Conservation (phyloP, 2,113 vertebrate genomes). For the Mohoua ochrocephala region DNA sequence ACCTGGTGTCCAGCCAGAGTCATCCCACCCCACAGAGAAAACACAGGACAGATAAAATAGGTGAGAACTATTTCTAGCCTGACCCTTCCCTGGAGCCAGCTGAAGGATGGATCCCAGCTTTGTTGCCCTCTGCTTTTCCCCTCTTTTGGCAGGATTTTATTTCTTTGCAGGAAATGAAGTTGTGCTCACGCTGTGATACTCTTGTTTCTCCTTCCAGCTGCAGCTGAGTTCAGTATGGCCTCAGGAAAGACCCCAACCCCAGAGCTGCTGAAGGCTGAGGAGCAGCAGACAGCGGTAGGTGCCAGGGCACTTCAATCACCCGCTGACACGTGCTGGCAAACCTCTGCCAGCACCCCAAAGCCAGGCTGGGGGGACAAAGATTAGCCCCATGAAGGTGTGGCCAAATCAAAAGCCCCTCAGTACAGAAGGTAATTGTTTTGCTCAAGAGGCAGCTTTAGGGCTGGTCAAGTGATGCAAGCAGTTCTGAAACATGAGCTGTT, state of each 20-base stretch:
- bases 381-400: background rate
- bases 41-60: background rate
- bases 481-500: background rate
- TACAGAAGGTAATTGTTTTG: background rate
- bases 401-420: background rate
- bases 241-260: background rate
- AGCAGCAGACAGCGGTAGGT: conserved; percentile 42
- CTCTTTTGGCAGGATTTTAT: background rate
- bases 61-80: background rate
- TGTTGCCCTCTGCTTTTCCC: background rate
- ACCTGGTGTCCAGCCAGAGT: background rate
- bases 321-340: background rate
- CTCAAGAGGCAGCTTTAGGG: background rate
- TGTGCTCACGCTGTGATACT: background rate
- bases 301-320: background rate
- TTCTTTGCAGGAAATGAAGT: background rate
- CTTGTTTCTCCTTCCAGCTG: conserved; percentile 1
- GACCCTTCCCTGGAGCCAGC: background rate
- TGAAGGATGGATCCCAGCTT: background rate
- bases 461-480: background rate
- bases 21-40: background rate
- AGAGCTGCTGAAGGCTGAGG: background rate
- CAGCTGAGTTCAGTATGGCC: conserved; percentile 4
- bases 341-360: background rate
- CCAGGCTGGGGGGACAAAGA: background rate